A percentile compares a stretch with the other conserved stretches of the same genome.
Evolutionary conservation across 2,113 vertebrate genomes (phyloP).

Genomic region (Epinephelus lanceolatus): DNA sequence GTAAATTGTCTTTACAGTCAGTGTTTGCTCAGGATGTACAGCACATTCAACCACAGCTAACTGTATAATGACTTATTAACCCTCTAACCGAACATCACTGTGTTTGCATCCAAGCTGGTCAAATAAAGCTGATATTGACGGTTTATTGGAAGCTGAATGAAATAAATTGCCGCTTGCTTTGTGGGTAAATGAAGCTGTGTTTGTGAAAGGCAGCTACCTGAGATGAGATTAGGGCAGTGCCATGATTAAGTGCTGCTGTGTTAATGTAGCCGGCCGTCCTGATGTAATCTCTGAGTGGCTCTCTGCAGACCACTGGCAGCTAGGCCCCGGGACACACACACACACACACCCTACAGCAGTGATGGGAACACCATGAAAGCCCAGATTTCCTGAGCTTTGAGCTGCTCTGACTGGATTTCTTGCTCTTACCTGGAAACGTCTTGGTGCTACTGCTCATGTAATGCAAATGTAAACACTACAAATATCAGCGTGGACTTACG

Average conservation of each 20-base stretch:
- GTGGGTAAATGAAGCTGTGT: constrained; percentile 38
- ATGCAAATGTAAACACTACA: not conserved
- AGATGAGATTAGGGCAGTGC: constrained; percentile 77
- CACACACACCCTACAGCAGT: constrained; percentile 1
- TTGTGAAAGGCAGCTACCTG: constrained; percentile 77
- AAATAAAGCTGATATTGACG: constrained; percentile 24
- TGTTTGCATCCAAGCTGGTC: constrained; percentile 22
- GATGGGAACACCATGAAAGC: constrained; percentile 42
- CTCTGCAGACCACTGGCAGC: constrained; percentile 71
- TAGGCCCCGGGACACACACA: constrained; percentile 62
- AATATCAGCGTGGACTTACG: not conserved
- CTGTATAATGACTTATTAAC: constrained; percentile 15
- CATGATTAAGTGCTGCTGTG: constrained; percentile 74
- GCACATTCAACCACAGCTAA: constrained; percentile 6
- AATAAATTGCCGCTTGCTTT: constrained; percentile 24
- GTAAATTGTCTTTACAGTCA: not conserved
- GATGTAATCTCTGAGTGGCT: constrained; percentile 79
- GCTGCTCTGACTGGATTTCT: constrained; percentile 31
- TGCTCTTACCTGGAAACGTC: constrained; percentile 26
- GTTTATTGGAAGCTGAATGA: constrained; percentile 10
- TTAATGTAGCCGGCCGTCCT: constrained; percentile 76
- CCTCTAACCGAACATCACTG: not conserved
- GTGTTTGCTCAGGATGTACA: constrained; percentile 24
- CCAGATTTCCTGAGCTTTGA: constrained; percentile 61
- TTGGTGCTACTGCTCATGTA: not conserved